Evolutionary conservation across 2,888 invertebrate genomes (phyloP), one percentile per base, ranked within the genome.

Genomic region (Drosophila prostipennis): DNA sequence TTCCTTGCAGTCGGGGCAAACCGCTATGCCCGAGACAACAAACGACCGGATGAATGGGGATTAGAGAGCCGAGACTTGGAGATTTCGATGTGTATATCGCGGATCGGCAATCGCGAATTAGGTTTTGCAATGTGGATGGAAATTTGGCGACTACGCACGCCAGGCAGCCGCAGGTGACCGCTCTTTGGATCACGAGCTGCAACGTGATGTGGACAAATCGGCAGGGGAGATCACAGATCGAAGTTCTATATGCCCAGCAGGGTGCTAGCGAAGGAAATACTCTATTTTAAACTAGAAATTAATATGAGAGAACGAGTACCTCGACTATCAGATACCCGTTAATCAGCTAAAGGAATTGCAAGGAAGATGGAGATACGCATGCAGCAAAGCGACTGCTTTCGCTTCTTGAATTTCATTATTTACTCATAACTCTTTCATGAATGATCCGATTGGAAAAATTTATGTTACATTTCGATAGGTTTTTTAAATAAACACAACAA

Each of bases 101-200:
- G 70, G 85, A 85, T 69, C 70, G 63, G 43, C 58, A 59, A 54
- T 67, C 68, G 59, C 67, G 70, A 40, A 45, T 51, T 67, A 36
- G 70, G 43, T 70, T 61, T 63, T 60, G 61, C 72, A 72, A 72
- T 72, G 64, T 72, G 60, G 39, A 72, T 57, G 65, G 65, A 65
- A 65, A 65, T 65, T 39, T 45, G 45, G 34, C 37, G 61, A 43
- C 26, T 74, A 80, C 74, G 80, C 84, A 78, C 80, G 86, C 76
- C 86, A 74, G 60, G 70, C 23, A 45, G 78, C 64, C 54, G 63
- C 82, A 87, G 82, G 82, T 82, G 82, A 82, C 87, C 82, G 74
- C 63, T 72, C 71, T 54, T 34, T 16, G 45, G 19, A 54, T 36
- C 54, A 34, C 36, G 55, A 53, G 53, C 29, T 71, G 80, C 86